phyloP scores from a whole-genome alignment of 2,113 vertebrate genomes.

The Poeciliopsis retropinna region DNA sequence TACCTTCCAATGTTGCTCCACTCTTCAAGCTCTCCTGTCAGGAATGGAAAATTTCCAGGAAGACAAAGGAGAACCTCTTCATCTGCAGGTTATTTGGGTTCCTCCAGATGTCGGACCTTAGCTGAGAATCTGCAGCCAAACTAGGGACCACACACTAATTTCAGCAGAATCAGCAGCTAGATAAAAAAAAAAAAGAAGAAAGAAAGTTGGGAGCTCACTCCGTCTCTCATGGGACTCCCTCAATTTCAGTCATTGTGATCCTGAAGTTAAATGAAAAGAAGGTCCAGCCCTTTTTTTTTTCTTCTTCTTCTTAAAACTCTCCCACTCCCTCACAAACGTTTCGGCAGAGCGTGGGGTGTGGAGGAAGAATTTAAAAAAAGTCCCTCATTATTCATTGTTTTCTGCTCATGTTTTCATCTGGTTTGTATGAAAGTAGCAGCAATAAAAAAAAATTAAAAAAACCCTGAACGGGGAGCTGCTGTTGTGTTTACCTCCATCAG shows the following conservation, averaged over 20 bases:
- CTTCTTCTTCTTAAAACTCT: slow-evolving; percentile 16
- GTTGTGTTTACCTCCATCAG: not conserved
- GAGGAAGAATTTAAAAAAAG: slow-evolving; percentile 21
- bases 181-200: not conserved
- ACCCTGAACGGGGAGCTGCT: not conserved
- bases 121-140: slow-evolving; percentile 18
- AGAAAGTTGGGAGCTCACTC: slow-evolving; percentile 14
- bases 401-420: slow-evolving; percentile 4
- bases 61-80: slow-evolving; percentile 23
- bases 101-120: not conserved
- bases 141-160: slow-evolving; percentile 3
- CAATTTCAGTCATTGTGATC: slow-evolving; percentile 38
- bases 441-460: not conserved
- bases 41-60: slow-evolving; percentile 7
- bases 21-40: slow-evolving; percentile 5
- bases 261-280: slow-evolving; percentile 32
- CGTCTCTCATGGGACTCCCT: slow-evolving; percentile 39
- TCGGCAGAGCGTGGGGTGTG: slow-evolving; percentile 47
- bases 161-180: slow-evolving; percentile 17
- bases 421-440: not conserved
- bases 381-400: slow-evolving; percentile 5
- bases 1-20: slow-evolving; percentile 59
- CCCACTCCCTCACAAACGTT: slow-evolving; percentile 51
- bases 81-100: slow-evolving; percentile 29
- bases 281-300: slow-evolving; percentile 55